Conservation (phyloP, 2,888 invertebrate species). For the Lycia hirtaria region DNA sequence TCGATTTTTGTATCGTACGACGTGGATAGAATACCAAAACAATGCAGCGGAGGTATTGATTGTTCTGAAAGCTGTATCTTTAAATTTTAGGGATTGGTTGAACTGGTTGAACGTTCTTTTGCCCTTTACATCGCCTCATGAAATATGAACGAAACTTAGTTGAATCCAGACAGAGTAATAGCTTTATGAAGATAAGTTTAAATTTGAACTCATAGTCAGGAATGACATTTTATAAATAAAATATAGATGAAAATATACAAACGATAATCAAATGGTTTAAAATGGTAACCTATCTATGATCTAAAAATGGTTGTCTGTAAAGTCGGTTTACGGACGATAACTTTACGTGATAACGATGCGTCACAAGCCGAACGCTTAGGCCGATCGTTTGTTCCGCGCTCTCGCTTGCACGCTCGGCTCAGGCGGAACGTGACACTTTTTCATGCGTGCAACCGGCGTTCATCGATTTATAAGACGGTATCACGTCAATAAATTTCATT, state of each 20-base stretch:
- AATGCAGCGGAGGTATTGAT: slow-evolving; percentile 24
- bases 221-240: neutral
- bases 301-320: no score
- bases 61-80: slow-evolving; percentile 10
- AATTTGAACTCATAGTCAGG: slow-evolving; percentile 1
- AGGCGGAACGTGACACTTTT: no score
- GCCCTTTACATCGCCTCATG: slow-evolving; percentile 18
- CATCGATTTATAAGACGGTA: no score
- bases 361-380: no score
- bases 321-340: no score
- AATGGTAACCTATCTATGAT: no score
- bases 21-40: slow-evolving; percentile 46
- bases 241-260: neutral
- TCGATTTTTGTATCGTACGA: slow-evolving; percentile 48
- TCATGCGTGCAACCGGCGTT: no score
- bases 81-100: slow-evolving; percentile 11
- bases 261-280: slow-evolving; percentile 1
- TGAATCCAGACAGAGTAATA: slow-evolving; percentile 17
- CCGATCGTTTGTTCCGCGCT: no score
- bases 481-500: no score
- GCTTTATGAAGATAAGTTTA: slow-evolving; percentile 13
- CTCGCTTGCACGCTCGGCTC: no score
- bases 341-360: no score
- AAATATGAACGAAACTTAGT: slow-evolving; percentile 14
- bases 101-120: slow-evolving; percentile 22